Evolutionary conservation across 2,797 vertebrate genomes (phyloP), one percentile per base, ranked within the genome.

Genomic region (Otolemur crassicaudatus): DNA sequence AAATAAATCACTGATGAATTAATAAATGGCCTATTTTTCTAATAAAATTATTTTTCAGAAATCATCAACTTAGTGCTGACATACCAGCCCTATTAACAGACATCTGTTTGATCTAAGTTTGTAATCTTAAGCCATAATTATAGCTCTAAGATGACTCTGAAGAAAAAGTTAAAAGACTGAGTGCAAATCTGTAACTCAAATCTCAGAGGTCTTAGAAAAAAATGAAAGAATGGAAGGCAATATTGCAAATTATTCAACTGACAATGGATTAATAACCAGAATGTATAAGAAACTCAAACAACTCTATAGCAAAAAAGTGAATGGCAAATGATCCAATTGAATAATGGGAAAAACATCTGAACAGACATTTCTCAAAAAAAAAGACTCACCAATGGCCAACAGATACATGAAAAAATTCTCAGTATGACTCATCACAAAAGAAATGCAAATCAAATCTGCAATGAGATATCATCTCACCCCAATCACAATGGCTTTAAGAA

Each of bases 131-230:
- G 40, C 67, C 56, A 40, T 73, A 4, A 3, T 20, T 63, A 13
- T 27, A 91, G 56, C 77, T 94, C 84, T 92, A 56, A 76, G 23
- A 82, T 34, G 56, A 75, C 27, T 34, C 43, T 88, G 7, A 75
- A 63, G 49, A 49, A 80, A 96, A 87, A 46, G 17, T 84, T 89
- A 76, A 87, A 92, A 94, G 25, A 53, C 29, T 73, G 23, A 14
- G 23, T 61, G 7, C 31, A 82, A 72, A 85, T 79, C 1, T 94
- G 14, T 88, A 90, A 88, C 13, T 34, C 43, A 61, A 63, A 88
- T 2, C 31, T 92, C n/a, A 43, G 19, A 65, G 58, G 60, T 92
- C 37, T 56, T 53, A 49, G 27, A 46, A 65, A 67, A 70, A 79
- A 20, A 31, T n/a, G 46, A 65, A 37, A 63, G 8, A 79, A 69